Conservation (phyloP, 2,888 invertebrate species). For the Pseudanteris insignis region DNA sequence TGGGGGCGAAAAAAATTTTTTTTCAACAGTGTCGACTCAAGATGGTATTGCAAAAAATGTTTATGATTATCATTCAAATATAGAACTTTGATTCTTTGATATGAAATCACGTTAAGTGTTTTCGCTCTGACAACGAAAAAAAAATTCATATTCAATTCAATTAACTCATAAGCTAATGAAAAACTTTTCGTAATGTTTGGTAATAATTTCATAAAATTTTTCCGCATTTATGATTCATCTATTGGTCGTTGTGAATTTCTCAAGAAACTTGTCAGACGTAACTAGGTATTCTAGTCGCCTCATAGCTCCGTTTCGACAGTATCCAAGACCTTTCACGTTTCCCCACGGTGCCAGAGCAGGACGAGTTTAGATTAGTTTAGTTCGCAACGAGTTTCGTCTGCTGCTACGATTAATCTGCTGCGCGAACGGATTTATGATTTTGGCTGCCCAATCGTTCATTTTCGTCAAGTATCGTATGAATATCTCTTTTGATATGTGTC, state of each 20-base stretch:
- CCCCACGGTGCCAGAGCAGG: slow-evolving; percentile 51
- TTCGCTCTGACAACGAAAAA: too few relatives aligned
- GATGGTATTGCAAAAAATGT: too few relatives aligned
- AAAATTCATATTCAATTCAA: too few relatives aligned
- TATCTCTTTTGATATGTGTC: slow-evolving; percentile 23
- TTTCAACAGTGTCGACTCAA: too few relatives aligned
- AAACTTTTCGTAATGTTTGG: too few relatives aligned
- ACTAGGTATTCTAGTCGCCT: slow-evolving; percentile 34
- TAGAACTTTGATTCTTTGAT: too few relatives aligned
- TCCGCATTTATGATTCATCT: too few relatives aligned
- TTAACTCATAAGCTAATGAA: too few relatives aligned
- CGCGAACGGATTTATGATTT: slow-evolving; percentile 59
- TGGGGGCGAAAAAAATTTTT: too few relatives aligned
- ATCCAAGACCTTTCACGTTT: slow-evolving; percentile 40
- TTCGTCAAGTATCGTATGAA: slow-evolving; percentile 51
- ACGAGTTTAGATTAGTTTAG: slow-evolving; percentile 65
- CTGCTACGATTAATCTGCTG: slow-evolving; percentile 59
- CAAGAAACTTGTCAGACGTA: slow-evolving; percentile 35
- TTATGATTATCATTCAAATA: too few relatives aligned
- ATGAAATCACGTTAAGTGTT: too few relatives aligned
- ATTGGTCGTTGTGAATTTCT: slow-evolving; percentile 21
- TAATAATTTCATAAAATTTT: too few relatives aligned
- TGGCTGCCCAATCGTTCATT: slow-evolving; percentile 58
- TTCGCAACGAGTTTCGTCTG: slow-evolving; percentile 59
- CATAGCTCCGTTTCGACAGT: slow-evolving; percentile 32